phyloP scores from a whole-genome alignment of 2,888 invertebrate genomes.

The Carabus problematicus region DNA sequence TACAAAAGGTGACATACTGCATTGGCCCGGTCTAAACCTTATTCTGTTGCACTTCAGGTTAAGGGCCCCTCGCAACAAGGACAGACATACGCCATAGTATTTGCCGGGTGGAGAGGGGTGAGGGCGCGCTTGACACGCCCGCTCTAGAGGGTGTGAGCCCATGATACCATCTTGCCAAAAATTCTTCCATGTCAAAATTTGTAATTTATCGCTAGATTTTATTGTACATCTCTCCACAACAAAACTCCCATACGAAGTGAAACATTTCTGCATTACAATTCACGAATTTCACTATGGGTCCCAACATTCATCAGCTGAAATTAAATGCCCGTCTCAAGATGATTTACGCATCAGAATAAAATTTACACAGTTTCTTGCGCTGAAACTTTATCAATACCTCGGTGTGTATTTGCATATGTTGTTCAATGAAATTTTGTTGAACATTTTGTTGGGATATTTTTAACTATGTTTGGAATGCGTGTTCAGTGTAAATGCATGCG shows the following conservation, averaged over 20 bases:
- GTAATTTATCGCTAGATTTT: slow-evolving; percentile 33
- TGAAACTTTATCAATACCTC: neutral
- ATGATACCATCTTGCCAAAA: slow-evolving; percentile 51
- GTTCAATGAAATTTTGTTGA: slow-evolving; percentile 17
- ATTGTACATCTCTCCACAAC: slow-evolving; percentile 28
- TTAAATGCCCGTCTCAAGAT: too few species aligned
- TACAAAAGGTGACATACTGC: slow-evolving; percentile 58
- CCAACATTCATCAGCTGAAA: slow-evolving; percentile 19
- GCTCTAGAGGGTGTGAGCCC: slow-evolving; percentile 40
- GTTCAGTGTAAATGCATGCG: too few species aligned
- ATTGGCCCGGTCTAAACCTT: slow-evolving; percentile 7
- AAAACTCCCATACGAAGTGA: neutral
- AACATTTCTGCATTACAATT: slow-evolving; percentile 30
- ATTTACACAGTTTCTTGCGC: neutral
- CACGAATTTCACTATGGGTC: slow-evolving; percentile 12
- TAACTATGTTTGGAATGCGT: neutral
- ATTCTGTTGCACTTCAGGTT: neutral
- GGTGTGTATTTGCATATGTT: slow-evolving; percentile 21
- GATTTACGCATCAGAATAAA: too few species aligned
- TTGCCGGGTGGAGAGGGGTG: slow-evolving; percentile 44
- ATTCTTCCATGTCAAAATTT: slow-evolving; percentile 50
- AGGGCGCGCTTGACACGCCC: slow-evolving; percentile 36
- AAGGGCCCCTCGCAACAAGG: slow-evolving; percentile 16
- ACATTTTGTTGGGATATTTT: slow-evolving; percentile 2
- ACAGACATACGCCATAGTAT: slow-evolving; percentile 46